Conservation (phyloP, 1,140 invertebrate genomes). For the Sycophila sp. region DNA sequence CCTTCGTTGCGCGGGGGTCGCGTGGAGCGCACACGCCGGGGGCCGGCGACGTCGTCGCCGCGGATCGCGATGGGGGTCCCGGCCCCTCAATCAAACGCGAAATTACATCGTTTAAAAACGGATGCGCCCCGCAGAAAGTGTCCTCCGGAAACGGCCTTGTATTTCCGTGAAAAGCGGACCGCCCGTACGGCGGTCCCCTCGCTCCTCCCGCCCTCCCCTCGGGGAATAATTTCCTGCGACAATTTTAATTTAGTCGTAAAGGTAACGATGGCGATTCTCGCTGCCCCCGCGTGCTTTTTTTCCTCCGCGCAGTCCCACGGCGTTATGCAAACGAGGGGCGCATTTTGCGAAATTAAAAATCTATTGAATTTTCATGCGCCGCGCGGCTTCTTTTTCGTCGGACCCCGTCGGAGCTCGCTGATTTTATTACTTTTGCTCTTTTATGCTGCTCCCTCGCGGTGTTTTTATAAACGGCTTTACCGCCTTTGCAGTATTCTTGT, state of each 20-base stretch:
- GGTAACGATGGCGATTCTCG: not conserved
- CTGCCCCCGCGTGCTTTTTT: not conserved
- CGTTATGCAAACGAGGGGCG: not conserved
- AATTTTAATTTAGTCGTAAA: constrained; percentile 12
- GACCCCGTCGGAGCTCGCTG: not conserved
- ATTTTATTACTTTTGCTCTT: not conserved
- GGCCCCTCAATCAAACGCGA: constrained; percentile 19
- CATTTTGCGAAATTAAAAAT: constrained; percentile 8
- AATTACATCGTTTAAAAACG: constrained; percentile 33
- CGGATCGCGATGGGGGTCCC: not conserved
- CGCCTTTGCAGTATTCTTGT: too few relatives aligned
- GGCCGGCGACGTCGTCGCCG: not conserved
- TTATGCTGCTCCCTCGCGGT: too few relatives aligned
- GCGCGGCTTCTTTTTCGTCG: too few relatives aligned
- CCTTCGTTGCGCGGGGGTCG: not conserved
- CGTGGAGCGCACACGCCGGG: not conserved
- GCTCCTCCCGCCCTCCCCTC: not conserved
- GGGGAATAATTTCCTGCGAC: constrained; percentile 25
- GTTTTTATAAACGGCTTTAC: too few relatives aligned
- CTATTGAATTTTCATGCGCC: not conserved
- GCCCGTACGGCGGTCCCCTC: not conserved
- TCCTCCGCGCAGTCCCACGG: not conserved
- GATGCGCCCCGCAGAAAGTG: constrained; percentile 23
- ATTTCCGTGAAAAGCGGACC: constrained; percentile 4
- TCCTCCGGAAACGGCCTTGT: constrained; percentile 20